Conservation (phyloP, 2,113 vertebrate genomes). For the Toxostoma redivivum region DNA sequence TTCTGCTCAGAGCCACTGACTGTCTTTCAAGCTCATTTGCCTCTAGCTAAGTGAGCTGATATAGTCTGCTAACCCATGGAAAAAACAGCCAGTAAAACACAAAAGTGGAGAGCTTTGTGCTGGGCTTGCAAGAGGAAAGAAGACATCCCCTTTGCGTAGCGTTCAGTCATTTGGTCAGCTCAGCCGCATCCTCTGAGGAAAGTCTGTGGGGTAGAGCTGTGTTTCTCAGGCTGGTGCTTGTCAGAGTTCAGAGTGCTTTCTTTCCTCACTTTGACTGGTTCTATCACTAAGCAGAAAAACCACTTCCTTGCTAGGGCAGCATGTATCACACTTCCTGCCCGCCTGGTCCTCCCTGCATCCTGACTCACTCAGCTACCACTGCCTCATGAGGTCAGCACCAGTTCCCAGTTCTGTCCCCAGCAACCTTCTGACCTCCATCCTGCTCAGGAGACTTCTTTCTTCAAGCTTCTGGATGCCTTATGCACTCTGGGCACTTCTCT, state of each 20-base stretch:
- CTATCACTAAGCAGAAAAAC: neutral
- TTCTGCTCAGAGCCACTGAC: neutral
- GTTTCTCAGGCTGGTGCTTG: neutral
- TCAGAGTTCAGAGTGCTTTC: neutral
- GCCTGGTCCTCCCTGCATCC: neutral
- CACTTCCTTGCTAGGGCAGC: neutral
- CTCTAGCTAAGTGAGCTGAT: neutral
- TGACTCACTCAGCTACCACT: neutral
- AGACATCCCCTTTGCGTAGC: neutral
- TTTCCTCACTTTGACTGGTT: neutral
- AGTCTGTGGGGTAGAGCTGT: neutral
- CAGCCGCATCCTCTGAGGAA: neutral
- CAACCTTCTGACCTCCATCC: neutral
- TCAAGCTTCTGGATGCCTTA: neutral
- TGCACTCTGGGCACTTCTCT: neutral
- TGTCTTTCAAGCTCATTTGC: neutral
- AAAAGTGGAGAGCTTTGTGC: neutral
- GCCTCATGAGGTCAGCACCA: neutral
- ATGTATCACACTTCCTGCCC: neutral
- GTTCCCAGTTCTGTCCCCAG: rapidly evolving
- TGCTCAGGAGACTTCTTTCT: neutral
- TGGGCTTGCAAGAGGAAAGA: neutral
- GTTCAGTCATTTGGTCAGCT: neutral
- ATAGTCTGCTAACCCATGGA: neutral
- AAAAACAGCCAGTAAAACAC: neutral